Conservation (phyloP, 2,797 vertebrate species). For the Pterois miles region DNA sequence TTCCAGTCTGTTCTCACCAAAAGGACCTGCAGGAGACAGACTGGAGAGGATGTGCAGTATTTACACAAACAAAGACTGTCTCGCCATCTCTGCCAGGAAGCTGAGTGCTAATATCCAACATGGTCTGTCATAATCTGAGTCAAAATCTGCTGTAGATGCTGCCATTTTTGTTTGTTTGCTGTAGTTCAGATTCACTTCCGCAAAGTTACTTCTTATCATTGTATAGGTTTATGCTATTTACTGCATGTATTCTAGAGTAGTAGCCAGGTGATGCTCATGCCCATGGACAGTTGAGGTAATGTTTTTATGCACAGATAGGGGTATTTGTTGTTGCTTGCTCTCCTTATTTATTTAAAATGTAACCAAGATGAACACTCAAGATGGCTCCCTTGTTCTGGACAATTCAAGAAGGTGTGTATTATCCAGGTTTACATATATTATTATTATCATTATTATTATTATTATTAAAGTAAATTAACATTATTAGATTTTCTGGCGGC, state of each 20-base stretch:
- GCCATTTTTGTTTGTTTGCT: constrained; percentile 13
- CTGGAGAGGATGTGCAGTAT: constrained; percentile 44
- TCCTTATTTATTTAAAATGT: neutral
- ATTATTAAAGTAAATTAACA: too few species aligned
- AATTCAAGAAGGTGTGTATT: too few species aligned
- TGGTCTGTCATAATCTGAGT: constrained; percentile 30
- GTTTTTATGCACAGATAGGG: neutral
- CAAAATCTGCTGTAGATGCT: constrained; percentile 7
- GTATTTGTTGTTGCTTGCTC: neutral
- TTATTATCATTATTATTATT: too few species aligned
- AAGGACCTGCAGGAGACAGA: constrained; percentile 40
- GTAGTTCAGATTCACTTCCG: neutral
- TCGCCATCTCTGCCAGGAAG: constrained; percentile 40
- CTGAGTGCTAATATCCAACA: constrained; percentile 13
- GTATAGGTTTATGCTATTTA: neutral
- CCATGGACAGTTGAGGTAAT: neutral
- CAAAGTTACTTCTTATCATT: neutral
- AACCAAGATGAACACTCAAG: neutral
- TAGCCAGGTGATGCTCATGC: neutral
- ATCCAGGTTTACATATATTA: too few species aligned
- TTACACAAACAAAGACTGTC: constrained; percentile 55
- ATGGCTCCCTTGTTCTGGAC: neutral
- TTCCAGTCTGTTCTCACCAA: constrained; percentile 25
- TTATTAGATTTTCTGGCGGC: too few species aligned
- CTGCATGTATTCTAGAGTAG: neutral